Conservation (phyloP, 2,888 invertebrate species). For the Lagria hirta region DNA sequence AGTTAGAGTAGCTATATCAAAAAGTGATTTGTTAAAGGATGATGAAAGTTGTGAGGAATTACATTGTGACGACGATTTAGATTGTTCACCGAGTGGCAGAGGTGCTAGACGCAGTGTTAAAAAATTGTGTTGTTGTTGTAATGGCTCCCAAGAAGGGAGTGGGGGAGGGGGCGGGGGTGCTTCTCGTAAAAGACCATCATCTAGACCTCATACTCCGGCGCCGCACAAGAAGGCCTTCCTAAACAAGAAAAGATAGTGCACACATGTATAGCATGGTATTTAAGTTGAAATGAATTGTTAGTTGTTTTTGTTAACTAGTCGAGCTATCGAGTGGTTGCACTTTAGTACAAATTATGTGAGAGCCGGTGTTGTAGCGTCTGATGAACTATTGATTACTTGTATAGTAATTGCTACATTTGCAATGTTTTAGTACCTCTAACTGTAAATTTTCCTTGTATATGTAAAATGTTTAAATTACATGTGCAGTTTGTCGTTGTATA, state of each 20-base stretch:
- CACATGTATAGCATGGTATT: conserved; percentile 36
- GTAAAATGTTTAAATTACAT: conserved; percentile 48
- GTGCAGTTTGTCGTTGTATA: conserved; percentile 54
- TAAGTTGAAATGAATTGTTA: conserved; percentile 36
- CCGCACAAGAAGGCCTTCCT: conserved; percentile 52
- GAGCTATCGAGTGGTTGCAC: conserved; percentile 48
- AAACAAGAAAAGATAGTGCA: conserved; percentile 54
- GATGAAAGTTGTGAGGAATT: conserved; percentile 43
- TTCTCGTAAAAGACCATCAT: conserved; percentile 45
- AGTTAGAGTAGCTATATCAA: conserved; percentile 45
- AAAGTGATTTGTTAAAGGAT: conserved; percentile 40
- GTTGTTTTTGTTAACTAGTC: conserved; percentile 41
- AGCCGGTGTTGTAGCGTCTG: conserved; percentile 37
- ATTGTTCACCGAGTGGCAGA: conserved; percentile 45
- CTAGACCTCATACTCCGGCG: conserved; percentile 46
- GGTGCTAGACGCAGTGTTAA: conserved; percentile 49
- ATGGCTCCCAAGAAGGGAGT: conserved; percentile 43
- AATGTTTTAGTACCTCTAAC: conserved; percentile 52
- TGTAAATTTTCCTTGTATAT: conserved; percentile 51
- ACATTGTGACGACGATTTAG: conserved; percentile 43
- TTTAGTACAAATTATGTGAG: conserved; percentile 52
- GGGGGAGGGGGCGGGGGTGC: conserved; percentile 22
- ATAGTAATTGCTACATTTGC: conserved; percentile 51
- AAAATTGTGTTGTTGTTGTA: conserved; percentile 52
- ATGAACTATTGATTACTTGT: conserved; percentile 40